These are phyloP conservation scores for Dromococcyx pavoninus DNA, from an alignment of 2,797 vertebrate species.

Conservation along the genomic window DNA sequence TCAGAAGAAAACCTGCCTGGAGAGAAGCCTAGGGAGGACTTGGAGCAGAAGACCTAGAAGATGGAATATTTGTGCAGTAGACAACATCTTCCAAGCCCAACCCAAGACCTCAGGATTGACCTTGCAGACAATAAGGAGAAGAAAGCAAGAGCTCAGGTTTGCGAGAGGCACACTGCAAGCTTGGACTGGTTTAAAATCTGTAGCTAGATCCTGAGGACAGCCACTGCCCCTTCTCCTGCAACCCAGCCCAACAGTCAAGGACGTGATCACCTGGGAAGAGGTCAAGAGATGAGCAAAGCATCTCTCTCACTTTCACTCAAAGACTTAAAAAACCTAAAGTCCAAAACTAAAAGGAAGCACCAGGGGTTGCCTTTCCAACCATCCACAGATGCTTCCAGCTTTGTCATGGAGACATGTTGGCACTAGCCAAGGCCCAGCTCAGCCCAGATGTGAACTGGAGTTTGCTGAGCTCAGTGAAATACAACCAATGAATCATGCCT, in stretches of 20 bases:
- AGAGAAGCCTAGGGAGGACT: not conserved
- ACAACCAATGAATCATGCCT: not conserved
- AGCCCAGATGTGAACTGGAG: not conserved
- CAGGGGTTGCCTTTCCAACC: not conserved
- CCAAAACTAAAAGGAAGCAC: not conserved
- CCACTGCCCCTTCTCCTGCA: not conserved
- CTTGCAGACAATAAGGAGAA: not conserved
- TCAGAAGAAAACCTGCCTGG: not conserved
- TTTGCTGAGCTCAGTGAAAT: not conserved
- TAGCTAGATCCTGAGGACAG: not conserved
- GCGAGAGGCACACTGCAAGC: not conserved
- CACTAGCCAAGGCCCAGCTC: not conserved
- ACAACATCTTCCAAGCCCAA: not conserved
- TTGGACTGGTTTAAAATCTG: not conserved
- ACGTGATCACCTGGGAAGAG: not conserved
- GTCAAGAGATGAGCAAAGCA: not conserved
- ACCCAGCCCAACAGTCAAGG: not conserved
- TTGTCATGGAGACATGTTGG: not conserved
- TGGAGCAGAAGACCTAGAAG: not conserved
- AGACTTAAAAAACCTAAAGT: not conserved
- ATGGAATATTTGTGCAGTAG: not conserved
- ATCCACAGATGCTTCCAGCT: not conserved
- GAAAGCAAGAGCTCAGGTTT: not conserved
- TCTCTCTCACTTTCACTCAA: not conserved
- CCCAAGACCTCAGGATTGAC: rapidly evolving